These are phyloP conservation scores for Sialis lutaria DNA, from an alignment of 2,888 invertebrate genomes.

Conservation along the genomic window DNA sequence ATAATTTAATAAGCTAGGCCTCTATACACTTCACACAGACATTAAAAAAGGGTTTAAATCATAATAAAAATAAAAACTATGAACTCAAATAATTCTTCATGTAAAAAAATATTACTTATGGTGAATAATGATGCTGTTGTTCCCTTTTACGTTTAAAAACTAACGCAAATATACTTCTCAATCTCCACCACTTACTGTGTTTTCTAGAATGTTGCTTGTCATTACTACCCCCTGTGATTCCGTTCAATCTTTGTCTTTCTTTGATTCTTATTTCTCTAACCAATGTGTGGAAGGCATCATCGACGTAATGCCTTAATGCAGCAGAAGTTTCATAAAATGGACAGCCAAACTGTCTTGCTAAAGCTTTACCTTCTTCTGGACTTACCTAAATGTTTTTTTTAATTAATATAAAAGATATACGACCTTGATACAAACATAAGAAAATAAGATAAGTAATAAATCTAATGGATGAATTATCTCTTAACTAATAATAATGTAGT, in stretches of 20 bases:
- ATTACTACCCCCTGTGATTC: constrained; percentile 14
- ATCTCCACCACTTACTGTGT: constrained; percentile 65
- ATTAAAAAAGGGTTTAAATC: too few species aligned
- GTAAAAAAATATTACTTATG: constrained; percentile 15
- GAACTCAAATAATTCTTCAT: too few species aligned
- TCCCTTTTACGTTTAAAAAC: constrained; percentile 51
- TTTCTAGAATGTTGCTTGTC: constrained; percentile 32
- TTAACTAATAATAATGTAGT: too few species aligned
- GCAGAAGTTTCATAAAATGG: constrained; percentile 88
- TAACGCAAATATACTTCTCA: constrained; percentile 67
- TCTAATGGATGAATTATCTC: too few species aligned
- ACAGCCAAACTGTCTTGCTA: constrained; percentile 73
- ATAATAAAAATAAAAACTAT: too few species aligned
- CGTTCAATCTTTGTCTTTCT: constrained; percentile 43
- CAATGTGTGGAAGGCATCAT: constrained; percentile 81
- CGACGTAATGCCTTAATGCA: constrained; percentile 72
- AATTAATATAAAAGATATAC: too few species aligned
- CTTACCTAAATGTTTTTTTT: background rate
- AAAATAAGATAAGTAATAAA: too few species aligned
- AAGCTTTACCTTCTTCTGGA: constrained; percentile 48
- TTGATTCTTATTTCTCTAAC: constrained; percentile 69
- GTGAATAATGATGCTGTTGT: constrained; percentile 23
- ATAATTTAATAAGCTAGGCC: too few species aligned
- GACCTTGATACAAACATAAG: too few species aligned
- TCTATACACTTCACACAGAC: too few species aligned